These are phyloP conservation scores for Pipistrellus kuhlii DNA, from an alignment of 2,797 vertebrate genomes.

Conservation along the genomic window DNA sequence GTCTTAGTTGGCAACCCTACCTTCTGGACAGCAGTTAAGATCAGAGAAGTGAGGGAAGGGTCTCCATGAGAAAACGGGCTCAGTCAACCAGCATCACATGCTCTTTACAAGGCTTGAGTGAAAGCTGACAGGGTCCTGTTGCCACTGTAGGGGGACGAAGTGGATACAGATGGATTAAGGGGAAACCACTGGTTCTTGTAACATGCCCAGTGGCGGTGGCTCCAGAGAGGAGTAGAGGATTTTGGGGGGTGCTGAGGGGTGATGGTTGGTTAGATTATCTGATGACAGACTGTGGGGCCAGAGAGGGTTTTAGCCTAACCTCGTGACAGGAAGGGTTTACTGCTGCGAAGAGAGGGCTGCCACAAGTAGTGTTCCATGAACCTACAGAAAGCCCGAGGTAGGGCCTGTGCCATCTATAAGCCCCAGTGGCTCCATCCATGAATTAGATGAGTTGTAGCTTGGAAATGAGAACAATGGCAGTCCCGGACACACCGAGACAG, in stretches of 20 bases:
- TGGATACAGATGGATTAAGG: not conserved
- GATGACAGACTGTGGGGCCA: not conserved
- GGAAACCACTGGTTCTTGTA: not conserved
- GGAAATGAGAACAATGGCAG: not conserved
- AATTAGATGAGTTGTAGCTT: not conserved
- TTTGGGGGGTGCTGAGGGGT: not conserved
- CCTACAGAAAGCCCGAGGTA: not conserved
- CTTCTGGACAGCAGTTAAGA: constrained; percentile 45
- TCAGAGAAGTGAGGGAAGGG: not conserved
- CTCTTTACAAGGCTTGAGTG: not conserved
- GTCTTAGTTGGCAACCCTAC: constrained; percentile 4
- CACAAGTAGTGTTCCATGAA: not conserved
- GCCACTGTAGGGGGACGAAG: not conserved
- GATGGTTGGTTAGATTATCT: not conserved
- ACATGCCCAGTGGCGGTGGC: not conserved
- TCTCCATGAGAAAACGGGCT: constrained; percentile 4
- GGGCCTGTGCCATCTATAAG: not conserved
- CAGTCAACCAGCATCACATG: not conserved
- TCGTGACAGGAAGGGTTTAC: not conserved
- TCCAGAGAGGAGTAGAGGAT: not conserved
- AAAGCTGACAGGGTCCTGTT: not conserved
- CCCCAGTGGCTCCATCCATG: not conserved
- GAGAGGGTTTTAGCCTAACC: not conserved
- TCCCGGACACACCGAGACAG: not conserved
- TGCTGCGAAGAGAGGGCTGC: not conserved